phyloP scores from a whole-genome alignment of 2,888 invertebrate genomes.

The Muschampia plurimacula region DNA sequence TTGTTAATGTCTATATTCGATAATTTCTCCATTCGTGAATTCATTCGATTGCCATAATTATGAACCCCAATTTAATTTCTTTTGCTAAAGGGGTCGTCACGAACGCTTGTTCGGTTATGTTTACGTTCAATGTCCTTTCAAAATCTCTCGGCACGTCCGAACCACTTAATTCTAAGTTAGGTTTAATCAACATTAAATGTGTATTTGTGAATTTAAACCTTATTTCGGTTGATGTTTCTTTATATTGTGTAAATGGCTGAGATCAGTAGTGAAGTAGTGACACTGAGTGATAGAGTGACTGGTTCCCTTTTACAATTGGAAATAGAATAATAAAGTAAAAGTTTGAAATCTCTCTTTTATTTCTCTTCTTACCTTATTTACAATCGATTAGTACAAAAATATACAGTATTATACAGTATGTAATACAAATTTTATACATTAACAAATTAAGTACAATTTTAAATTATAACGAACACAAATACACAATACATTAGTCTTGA shows the following conservation, averaged over 20 bases:
- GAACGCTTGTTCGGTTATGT: constrained; percentile 35
- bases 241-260: constrained; percentile 83
- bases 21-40: constrained; percentile 49
- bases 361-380: constrained; percentile 43
- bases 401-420: constrained; percentile 67
- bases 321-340: constrained; percentile 83
- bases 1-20: constrained; percentile 48
- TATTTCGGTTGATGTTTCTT: constrained; percentile 83
- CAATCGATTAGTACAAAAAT: constrained; percentile 56
- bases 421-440: constrained; percentile 54
- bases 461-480: constrained; percentile 35
- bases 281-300: constrained; percentile 82
- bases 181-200: constrained; percentile 82
- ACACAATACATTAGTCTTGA: constrained; percentile 8
- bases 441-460: constrained; percentile 30
- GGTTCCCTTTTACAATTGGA: constrained; percentile 85
- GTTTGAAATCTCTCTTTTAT: constrained; percentile 68
- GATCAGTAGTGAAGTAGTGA: constrained; percentile 79
- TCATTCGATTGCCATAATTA: constrained; percentile 47
- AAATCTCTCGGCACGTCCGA: constrained; percentile 62
- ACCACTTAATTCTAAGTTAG: constrained; percentile 72
- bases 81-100: constrained; percentile 46
- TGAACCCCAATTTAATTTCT: background rate
- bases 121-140: constrained; percentile 46
- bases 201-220: constrained; percentile 84